Conservation (phyloP, 2,113 vertebrate species). For the Hypocryptadius cinnamomeus region DNA sequence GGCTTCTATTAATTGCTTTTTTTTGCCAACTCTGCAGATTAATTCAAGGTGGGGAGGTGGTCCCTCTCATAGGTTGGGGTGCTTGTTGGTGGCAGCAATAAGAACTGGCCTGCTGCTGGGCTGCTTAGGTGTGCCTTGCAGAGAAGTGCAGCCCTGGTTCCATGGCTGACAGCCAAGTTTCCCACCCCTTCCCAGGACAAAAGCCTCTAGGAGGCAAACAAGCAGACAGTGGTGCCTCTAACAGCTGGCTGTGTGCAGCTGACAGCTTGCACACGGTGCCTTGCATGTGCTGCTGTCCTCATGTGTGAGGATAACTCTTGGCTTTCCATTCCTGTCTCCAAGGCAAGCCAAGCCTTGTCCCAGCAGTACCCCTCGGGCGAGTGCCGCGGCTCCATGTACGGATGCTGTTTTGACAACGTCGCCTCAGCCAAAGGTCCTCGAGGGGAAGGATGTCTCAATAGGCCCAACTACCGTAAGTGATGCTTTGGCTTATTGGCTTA, state of each 20-base stretch:
- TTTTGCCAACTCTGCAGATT: background rate
- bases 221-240: background rate
- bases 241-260: background rate
- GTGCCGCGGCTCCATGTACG: slow-evolving; percentile 78
- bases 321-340: slow-evolving; percentile 12
- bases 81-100: background rate
- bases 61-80: background rate
- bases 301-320: background rate
- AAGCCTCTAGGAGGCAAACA: background rate
- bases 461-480: slow-evolving; percentile 78
- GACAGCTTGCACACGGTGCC: background rate
- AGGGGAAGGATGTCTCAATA: slow-evolving; percentile 83
- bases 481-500: background rate
- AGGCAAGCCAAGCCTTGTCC: slow-evolving; percentile 50
- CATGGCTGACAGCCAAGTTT: background rate
- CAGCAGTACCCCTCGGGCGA: slow-evolving; percentile 62
- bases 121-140: background rate
- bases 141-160: background rate
- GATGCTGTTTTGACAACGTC: slow-evolving; percentile 87
- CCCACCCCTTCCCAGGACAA: background rate
- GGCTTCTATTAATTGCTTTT: background rate
- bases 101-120: background rate
- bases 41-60: background rate
- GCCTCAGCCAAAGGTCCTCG: slow-evolving; percentile 77
- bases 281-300: background rate